These are phyloP conservation scores for Drosophila flavopinicola DNA, from an alignment of 2,888 invertebrate species.

Conservation along the genomic window DNA sequence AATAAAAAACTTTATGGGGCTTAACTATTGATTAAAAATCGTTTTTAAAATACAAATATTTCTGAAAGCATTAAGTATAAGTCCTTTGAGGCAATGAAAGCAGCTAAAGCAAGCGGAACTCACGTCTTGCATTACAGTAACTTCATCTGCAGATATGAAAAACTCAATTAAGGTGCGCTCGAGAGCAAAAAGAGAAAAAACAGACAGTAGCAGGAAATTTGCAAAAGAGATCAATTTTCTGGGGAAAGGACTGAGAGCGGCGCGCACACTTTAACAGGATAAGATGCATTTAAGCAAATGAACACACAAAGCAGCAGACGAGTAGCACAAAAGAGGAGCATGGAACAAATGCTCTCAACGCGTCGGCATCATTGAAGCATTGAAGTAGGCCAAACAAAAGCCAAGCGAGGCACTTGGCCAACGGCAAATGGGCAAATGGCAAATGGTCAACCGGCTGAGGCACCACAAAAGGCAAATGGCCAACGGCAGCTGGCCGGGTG, in stretches of 20 bases:
- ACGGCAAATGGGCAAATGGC: conserved; percentile 70
- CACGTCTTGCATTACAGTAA: conserved; percentile 38
- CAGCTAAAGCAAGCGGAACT: conserved; percentile 43
- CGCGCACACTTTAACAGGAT: conserved; percentile 74
- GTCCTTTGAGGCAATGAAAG: neutral
- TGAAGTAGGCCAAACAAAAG: conserved; percentile 65
- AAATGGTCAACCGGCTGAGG: conserved; percentile 63
- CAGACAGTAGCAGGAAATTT: conserved; percentile 52
- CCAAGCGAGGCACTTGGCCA: conserved; percentile 37
- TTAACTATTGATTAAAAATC: conserved; percentile 3
- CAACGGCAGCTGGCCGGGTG: conserved; percentile 49
- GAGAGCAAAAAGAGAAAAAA: conserved; percentile 26
- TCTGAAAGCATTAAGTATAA: neutral
- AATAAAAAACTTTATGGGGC: neutral
- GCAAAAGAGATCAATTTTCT: conserved; percentile 72
- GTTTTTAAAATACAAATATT: neutral
- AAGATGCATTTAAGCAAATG: conserved; percentile 75
- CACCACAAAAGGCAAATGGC: conserved; percentile 75
- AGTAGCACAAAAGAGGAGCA: conserved; percentile 26
- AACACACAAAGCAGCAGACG: conserved; percentile 51
- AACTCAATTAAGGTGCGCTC: conserved; percentile 62
- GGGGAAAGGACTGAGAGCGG: conserved; percentile 41
- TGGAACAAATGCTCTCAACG: conserved; percentile 17
- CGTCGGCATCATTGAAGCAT: conserved; percentile 59
- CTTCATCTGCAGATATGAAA: conserved; percentile 29